These are phyloP conservation scores for Nasonia vitripennis DNA, from an alignment of 1,140 invertebrate species.

Conservation along the genomic window DNA sequence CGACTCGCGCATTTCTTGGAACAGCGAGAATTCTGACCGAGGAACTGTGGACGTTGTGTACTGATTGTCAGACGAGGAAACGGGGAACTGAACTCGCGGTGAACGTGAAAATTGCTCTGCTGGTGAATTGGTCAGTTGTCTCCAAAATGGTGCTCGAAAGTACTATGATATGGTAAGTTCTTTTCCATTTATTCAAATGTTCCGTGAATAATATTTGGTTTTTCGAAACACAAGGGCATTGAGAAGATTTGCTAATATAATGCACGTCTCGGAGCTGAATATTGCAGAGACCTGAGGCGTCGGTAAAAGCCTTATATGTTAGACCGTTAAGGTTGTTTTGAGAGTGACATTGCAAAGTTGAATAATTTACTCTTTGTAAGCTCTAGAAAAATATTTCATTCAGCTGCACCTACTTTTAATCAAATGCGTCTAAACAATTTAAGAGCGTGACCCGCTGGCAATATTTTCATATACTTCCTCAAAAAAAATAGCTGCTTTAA, in stretches of 20 bases:
- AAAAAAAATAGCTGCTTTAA: not conserved
- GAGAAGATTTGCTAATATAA: not conserved
- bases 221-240: not conserved
- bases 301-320: not conserved
- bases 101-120: not conserved
- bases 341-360: slow-evolving; percentile 72
- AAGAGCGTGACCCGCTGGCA: not conserved
- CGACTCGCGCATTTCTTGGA: too few species aligned
- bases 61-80: not conserved
- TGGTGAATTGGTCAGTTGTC: slow-evolving; percentile 26
- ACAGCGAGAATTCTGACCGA: too few species aligned
- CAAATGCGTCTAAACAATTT: not conserved
- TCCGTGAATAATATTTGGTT: slow-evolving; percentile 19
- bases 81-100: slow-evolving; percentile 6
- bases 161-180: slow-evolving; percentile 95
- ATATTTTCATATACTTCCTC: not conserved
- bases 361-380: slow-evolving; percentile 47
- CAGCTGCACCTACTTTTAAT: not conserved
- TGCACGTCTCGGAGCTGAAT: not conserved
- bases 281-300: not conserved
- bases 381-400: not conserved
- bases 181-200: slow-evolving; percentile 33
- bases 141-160: slow-evolving; percentile 96
- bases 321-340: slow-evolving; percentile 21
- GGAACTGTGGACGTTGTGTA: not conserved